phyloP scores from a whole-genome alignment of 2,888 invertebrate genomes.

The Acronicta leporina region DNA sequence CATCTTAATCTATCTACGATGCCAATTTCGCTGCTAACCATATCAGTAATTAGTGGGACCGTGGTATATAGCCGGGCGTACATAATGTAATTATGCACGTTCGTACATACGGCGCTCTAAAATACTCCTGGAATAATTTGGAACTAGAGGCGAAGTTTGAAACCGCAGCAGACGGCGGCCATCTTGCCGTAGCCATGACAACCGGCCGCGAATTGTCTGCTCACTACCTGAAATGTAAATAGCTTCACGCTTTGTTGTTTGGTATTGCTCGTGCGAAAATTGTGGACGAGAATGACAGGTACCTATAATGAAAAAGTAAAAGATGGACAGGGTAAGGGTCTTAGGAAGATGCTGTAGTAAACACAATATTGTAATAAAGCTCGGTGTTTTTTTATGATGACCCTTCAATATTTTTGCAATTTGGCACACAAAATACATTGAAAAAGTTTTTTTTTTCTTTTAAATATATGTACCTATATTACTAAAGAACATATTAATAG shows the following conservation, averaged over 20 bases:
- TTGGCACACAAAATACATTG: no score
- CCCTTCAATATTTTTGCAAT: no score
- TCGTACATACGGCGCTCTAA: slow-evolving; percentile 82
- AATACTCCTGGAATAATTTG: slow-evolving; percentile 86
- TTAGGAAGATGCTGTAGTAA: background rate
- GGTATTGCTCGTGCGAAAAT: slow-evolving; percentile 48
- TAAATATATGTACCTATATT: no score
- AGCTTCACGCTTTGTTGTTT: slow-evolving; percentile 76
- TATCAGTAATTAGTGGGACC: slow-evolving; percentile 85
- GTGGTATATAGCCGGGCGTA: slow-evolving; percentile 80
- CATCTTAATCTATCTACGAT: slow-evolving; percentile 9
- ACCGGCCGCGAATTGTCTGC: slow-evolving; percentile 84
- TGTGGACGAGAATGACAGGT: slow-evolving; percentile 17
- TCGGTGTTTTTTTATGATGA: background rate
- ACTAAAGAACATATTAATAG: no score
- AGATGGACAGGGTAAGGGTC: slow-evolving; percentile 2
- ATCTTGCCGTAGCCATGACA: slow-evolving; percentile 84
- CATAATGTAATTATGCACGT: slow-evolving; percentile 87
- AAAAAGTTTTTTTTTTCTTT: no score
- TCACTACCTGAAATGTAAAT: slow-evolving; percentile 83
- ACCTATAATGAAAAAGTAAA: slow-evolving; percentile 20
- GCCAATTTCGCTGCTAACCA: slow-evolving; percentile 62
- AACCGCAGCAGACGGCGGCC: slow-evolving; percentile 87
- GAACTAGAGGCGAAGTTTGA: slow-evolving; percentile 86
- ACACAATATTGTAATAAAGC: no score